Percentiles rank a stretch among this genome's conserved stretches.
Conservation (phyloP, 2,888 invertebrate genomes). For the Phymatocera aterrima region DNA sequence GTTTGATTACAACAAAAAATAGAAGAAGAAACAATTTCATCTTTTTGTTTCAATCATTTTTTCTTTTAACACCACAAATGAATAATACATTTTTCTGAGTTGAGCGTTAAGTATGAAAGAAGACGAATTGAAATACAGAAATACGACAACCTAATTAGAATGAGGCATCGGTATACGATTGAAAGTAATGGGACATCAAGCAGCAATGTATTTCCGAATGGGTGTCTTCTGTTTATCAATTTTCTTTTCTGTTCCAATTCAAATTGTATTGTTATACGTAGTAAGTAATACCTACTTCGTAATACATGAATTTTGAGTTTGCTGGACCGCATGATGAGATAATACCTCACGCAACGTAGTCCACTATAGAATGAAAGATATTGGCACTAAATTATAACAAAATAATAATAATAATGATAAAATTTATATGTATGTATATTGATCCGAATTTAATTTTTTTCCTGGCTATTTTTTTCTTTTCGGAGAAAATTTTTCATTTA, state of each 20-base stretch:
- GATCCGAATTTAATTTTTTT: background rate
- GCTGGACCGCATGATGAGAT: background rate
- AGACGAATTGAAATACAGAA: too few relatives aligned
- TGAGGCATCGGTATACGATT: too few relatives aligned
- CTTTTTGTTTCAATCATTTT: background rate
- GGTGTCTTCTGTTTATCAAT: too few relatives aligned
- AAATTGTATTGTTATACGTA: conserved; percentile 7
- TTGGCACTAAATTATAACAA: background rate
- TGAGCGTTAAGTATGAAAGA: too few relatives aligned
- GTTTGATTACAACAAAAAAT: background rate
- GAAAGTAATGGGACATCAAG: background rate
- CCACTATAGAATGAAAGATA: conserved; percentile 31
- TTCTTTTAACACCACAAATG: too few relatives aligned
- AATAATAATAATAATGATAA: background rate
- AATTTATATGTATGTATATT: background rate
- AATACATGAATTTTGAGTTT: background rate
- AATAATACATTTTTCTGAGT: too few relatives aligned
- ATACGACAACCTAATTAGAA: too few relatives aligned
- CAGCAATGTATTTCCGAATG: too few relatives aligned
- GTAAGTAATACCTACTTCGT: background rate
- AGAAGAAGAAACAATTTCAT: background rate
- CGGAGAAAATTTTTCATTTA: too few relatives aligned
- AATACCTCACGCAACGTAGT: background rate
- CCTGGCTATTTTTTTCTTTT: too few relatives aligned
- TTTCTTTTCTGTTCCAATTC: background rate